A percentile compares a stretch with the other conserved stretches of the same genome.
phyloP scores from a whole-genome alignment of 1,140 invertebrate genomes.

The Mylabris phalerata region DNA sequence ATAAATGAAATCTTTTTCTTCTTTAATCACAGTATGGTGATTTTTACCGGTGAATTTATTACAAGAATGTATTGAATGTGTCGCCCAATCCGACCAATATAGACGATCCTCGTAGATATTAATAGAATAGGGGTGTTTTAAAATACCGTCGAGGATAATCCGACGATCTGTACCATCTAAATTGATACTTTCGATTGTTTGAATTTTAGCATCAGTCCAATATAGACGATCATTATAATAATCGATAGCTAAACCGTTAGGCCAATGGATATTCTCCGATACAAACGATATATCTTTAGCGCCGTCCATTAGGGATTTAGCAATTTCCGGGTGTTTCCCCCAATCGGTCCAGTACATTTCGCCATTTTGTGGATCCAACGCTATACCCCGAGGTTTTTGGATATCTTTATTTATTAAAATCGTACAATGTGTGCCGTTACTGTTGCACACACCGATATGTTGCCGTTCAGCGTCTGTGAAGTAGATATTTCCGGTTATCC shows the following conservation, averaged over 20 bases:
- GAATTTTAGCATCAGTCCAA: slow-evolving; percentile 70
- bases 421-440: slow-evolving; percentile 55
- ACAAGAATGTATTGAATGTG: slow-evolving; percentile 56
- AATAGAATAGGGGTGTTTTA: slow-evolving; percentile 73
- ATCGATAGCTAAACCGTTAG: slow-evolving; percentile 85
- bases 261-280: slow-evolving; percentile 65
- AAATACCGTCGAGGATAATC: slow-evolving; percentile 47
- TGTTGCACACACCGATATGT: slow-evolving; percentile 67
- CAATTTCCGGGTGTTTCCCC: slow-evolving; percentile 66
- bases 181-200: slow-evolving; percentile 66
- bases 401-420: slow-evolving; percentile 52
- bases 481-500: slow-evolving; percentile 72
- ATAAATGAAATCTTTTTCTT: slow-evolving; percentile 48
- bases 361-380: slow-evolving; percentile 54
- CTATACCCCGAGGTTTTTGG: slow-evolving; percentile 56
- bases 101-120: slow-evolving; percentile 80
- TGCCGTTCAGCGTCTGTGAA: slow-evolving; percentile 68
- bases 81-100: slow-evolving; percentile 80
- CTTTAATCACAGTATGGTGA: slow-evolving; percentile 46
- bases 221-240: slow-evolving; percentile 69
- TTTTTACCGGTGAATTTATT: slow-evolving; percentile 63
- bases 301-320: slow-evolving; percentile 80
- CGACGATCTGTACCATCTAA: slow-evolving; percentile 66
- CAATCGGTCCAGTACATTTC: slow-evolving; percentile 84
- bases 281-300: slow-evolving; percentile 52